Percentiles rank a stretch among this genome's conserved stretches.
Conservation (phyloP, 2,797 vertebrate species). For the Macrochelys suwanniensis region DNA sequence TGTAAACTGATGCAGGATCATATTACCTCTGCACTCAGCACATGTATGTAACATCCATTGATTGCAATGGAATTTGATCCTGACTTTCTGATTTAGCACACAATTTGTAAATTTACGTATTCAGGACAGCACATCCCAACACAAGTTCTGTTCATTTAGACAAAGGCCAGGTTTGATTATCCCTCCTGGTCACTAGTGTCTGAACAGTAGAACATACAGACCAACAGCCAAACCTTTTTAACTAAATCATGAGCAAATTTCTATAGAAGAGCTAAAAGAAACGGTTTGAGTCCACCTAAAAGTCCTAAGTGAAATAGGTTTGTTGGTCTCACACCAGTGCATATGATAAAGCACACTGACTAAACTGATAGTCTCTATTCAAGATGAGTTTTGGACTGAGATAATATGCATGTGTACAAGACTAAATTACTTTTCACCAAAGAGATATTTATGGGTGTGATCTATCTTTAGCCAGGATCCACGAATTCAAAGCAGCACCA, state of each 20-base stretch:
- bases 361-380: constrained; percentile 58
- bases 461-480: constrained; percentile 17
- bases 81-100: not conserved
- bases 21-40: not conserved
- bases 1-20: not conserved
- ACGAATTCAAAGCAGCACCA: too few species aligned
- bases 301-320: constrained; percentile 44
- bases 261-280: constrained; percentile 47
- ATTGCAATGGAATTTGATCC: not conserved
- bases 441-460: constrained; percentile 63
- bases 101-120: not conserved
- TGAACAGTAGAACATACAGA: not conserved
- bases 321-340: constrained; percentile 63
- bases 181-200: not conserved
- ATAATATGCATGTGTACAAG: constrained; percentile 56
- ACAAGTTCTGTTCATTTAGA: not conserved
- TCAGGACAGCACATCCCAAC: not conserved
- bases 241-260: constrained; percentile 34
- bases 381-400: constrained; percentile 43
- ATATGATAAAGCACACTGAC: constrained; percentile 50
- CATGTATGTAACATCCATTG: not conserved
- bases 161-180: not conserved
- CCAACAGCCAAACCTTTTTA: constrained; percentile 28
- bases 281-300: constrained; percentile 46
- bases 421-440: constrained; percentile 68